Base-by-base conservation (phyloP, 2,113 vertebrate genomes). In the Dipodomys spectabilis region DNA sequence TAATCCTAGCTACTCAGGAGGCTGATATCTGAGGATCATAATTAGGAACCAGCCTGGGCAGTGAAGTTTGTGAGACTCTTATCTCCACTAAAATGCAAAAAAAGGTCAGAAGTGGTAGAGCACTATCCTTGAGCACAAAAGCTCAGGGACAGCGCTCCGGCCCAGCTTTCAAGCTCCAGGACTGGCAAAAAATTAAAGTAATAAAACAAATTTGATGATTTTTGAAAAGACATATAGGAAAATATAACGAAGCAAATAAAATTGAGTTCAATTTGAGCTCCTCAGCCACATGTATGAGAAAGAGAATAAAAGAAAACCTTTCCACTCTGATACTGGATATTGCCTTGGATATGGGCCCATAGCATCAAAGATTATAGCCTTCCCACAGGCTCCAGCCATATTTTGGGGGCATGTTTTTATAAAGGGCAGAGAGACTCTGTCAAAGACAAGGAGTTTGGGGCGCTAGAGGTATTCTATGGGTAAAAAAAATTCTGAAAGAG, bases 171-270 rank as follows among this genome's bases (percentile, higher is more conserved):
- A 49, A 49, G 9, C 49, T 49, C 49, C 10, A 49, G 49, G 49
- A 49, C 49, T 49, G 49, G 1, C 49, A 12, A 49, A 49, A 9
- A 49, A 49, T 49, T 49, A 49, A 49, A 49, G 8, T 12, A 49
- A 49, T 96, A 94, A 97, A 98, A 97, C 73, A 92, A 93, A 97
- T 97, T 96, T 93, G 97, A 95, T 84, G 94, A 96, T 86, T 97
- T 96, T 97, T 92, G 96, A 96, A 97, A 97, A 96, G 88, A 97
- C 93, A 97, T 92, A 92, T 92, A 92, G 95, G 95, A 96, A 97
- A 95, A 98, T 94, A 95, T 65, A 97, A 90, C 45, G 75, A 95
- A 97, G 93, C 89, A 95, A 97, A 97, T 96, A 95, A 97, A 97
- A 97, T 88, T 97, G 95, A 71, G 73, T 96, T 67, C 85, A 93